Conservation (phyloP, 2,888 invertebrate genomes). For the Tortricodes alternella region DNA sequence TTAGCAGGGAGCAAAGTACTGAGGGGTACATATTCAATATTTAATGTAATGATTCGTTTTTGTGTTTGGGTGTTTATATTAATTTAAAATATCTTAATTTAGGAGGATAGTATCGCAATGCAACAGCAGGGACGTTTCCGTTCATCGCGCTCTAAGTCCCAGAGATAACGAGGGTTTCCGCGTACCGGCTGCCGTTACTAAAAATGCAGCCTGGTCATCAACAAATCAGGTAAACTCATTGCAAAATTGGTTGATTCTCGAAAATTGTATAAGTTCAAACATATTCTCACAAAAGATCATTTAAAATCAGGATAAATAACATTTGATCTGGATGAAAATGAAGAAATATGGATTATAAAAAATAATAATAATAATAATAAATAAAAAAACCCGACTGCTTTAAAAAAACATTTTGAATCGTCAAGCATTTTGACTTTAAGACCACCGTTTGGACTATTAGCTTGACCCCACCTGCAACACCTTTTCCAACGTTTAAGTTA, state of each 20-base stretch:
- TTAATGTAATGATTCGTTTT: neutral
- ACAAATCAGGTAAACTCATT: slow-evolving; percentile 58
- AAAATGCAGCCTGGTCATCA: slow-evolving; percentile 56
- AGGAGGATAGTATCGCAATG: slow-evolving; percentile 76
- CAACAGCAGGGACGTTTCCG: slow-evolving; percentile 72
- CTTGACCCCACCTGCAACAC: too few species aligned
- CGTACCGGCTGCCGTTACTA: slow-evolving; percentile 60
- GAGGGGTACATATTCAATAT: slow-evolving; percentile 69
- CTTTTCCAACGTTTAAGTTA: too few species aligned
- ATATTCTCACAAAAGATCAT: too few species aligned
- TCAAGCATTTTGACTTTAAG: too few species aligned
- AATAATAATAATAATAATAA: too few species aligned
- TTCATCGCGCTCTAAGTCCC: slow-evolving; percentile 66
- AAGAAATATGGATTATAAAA: too few species aligned
- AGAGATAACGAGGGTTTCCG: slow-evolving; percentile 73
- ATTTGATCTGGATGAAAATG: too few species aligned
- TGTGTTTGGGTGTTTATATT: neutral
- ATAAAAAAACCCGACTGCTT: too few species aligned
- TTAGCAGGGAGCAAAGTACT: slow-evolving; percentile 76
- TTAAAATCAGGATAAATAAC: too few species aligned
- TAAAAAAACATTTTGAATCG: too few species aligned
- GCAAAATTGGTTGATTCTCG: neutral
- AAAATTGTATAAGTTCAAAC: too few species aligned
- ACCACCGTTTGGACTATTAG: too few species aligned
- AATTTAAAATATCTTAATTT: slow-evolving; percentile 29